Base-by-base conservation (phyloP, 1,140 invertebrate genomes). In the Cyclina sinensis region DNA sequence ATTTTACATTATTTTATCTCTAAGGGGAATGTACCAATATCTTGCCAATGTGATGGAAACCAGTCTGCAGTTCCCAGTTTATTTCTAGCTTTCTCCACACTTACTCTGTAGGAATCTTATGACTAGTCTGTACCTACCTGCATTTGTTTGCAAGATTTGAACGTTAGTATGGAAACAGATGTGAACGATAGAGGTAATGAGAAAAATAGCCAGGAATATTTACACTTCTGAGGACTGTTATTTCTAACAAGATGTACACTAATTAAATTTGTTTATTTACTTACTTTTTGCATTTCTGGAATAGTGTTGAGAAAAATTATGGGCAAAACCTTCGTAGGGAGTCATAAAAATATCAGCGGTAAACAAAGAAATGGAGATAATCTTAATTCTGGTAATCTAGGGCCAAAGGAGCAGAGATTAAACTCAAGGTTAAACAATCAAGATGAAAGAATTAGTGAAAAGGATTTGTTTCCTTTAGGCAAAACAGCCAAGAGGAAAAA, bases 301-400 rank as follows among this genome's bases (percentile, higher is more conserved):
- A 37, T 70, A 18, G 14, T 37, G 65, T 70, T 70, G 65, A 70
- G 32, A 70, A 70, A n/a, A 70, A 70, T 37, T 35, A 84, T 84
- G 82, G 82, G 82, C 24, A 84, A 84, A 54, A 74, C 82, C 32
- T 73, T 84, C 37, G 39, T 27, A n/a, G 82, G 82, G 82, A 84
- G 82, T 39, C 62, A 84, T 84, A 84, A 84, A 84, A 65, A 48
- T 73, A 30, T 12, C 30, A 30, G 54, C 21, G 24, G n/a, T 81
- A 59, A 57, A 81, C 54, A 65, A n/a, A 39, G 59, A 18, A 62
- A 37, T 62, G 57, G 30, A 62, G 43, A 21, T 32, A 43, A 9
- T 51, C 27, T 54, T 54, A 78, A 78, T 24, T 62, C 32, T 65
- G 54, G 51, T 81, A 65, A 80, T 62, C 59, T 80, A 32, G 24